Evolutionary conservation across 2,888 invertebrate genomes (phyloP), one percentile per base, ranked within the genome.

Genomic region (Lamellibrachia satsuma): DNA sequence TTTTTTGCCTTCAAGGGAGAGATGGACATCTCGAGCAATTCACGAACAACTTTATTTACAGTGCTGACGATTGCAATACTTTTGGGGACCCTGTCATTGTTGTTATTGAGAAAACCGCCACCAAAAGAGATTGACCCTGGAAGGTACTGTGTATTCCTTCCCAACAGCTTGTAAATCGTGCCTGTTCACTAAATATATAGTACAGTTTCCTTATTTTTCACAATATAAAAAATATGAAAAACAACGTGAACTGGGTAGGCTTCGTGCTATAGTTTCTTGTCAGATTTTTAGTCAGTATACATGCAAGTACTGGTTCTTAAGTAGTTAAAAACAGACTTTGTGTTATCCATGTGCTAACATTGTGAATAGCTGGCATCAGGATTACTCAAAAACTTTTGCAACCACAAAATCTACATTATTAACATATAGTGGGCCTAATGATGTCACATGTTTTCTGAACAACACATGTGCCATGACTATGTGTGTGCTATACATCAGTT

Each of bases 1-100:
- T 99, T 98, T 97, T 98, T 98, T 96, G 98, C 98, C 96, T 99
- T 99, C 97, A 98, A 98, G 97, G 98, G 98, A 92, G 97, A 98
- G 96, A 55, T 97, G 0, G 97, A 97, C 92, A 98, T 99, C 90
- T 98, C 98, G 94, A 96, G 97, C 92, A 97, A 97, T 11, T 98
- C 98, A 0, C 97, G 99, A 52, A 97, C 97, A 92, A 96, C 98
- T 2, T 98, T 99, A 7, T 99, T 98, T 96, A 97, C 97, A 92
- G 98, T 98, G 0, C 97, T 99, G 92, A 96, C 95, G 93, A 97
- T 98, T 8, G 98, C 98, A 0, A 95, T 96, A 15, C 96, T 98
- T 6, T 98, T 98, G 8, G 97, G 98, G 0, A 97, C 98, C 22
- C 94, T 97, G 27, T 94, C 96, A 92, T 94, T 96, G 93, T 93